A percentile compares a stretch with the other conserved stretches of the same genome.
These are phyloP conservation scores for Anableps anableps DNA, from an alignment of 2,797 vertebrate species.

Conservation along the genomic window DNA sequence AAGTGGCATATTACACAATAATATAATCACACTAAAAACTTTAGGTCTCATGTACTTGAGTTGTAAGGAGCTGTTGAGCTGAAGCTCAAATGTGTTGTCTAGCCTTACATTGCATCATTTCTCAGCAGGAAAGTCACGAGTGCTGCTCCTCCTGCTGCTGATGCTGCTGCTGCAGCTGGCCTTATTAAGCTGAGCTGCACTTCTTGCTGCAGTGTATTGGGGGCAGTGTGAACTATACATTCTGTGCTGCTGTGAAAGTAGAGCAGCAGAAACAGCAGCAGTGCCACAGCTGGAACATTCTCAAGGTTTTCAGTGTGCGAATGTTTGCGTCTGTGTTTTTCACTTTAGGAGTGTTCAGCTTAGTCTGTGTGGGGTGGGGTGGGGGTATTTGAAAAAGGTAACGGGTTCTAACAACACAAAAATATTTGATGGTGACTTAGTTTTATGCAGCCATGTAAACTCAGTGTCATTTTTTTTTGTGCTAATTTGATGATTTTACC, in stretches of 20 bases:
- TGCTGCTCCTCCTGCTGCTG: conserved; percentile 24
- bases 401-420: background rate
- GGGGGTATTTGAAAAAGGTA: background rate
- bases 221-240: conserved; percentile 58
- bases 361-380: background rate
- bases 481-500: background rate
- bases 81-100: conserved; percentile 43
- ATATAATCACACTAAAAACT: background rate
- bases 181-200: conserved; percentile 40
- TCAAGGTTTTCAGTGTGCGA: conserved; percentile 6
- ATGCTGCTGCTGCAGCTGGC: conserved; percentile 45
- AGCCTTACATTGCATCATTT: conserved; percentile 65
- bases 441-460: background rate
- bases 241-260: conserved; percentile 36
- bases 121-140: conserved; percentile 70
- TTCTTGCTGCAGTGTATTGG: conserved; percentile 50
- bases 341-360: conserved; percentile 19
- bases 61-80: conserved; percentile 10
- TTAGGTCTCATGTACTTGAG: background rate
- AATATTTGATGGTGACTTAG: too few species aligned
- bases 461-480: background rate
- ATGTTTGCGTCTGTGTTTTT: conserved; percentile 3
- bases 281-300: conserved; percentile 38
- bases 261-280: conserved; percentile 52
- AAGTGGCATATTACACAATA: background rate